Evolutionary conservation across 2,888 invertebrate genomes (phyloP).

Genomic region (Leucophenga maculata): DNA sequence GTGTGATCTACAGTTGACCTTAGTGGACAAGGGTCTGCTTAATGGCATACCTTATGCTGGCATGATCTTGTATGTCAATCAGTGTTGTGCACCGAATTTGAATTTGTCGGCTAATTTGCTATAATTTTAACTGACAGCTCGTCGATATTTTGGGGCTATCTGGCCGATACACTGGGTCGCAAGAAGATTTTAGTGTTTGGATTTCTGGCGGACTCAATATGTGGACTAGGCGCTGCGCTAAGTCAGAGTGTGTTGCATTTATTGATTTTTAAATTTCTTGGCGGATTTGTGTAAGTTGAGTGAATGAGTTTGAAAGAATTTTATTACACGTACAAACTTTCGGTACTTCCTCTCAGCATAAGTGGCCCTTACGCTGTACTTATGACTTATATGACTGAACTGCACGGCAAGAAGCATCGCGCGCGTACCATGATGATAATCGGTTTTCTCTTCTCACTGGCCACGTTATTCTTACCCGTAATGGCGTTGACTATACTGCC

Average conservation of each 20-base stretch:
- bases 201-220: constrained; percentile 76
- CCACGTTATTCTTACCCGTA: constrained; percentile 78
- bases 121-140: no score
- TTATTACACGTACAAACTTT: neutral
- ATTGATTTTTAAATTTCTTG: constrained; percentile 79
- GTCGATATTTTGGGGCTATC: constrained; percentile 82
- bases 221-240: constrained; percentile 77
- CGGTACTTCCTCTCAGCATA: constrained; percentile 69
- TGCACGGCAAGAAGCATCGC: constrained; percentile 79
- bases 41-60: constrained; percentile 83
- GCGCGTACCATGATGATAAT: constrained; percentile 78
- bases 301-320: constrained; percentile 2
- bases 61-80: constrained; percentile 72
- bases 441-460: constrained; percentile 79
- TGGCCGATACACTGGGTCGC: constrained; percentile 82
- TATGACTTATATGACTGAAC: constrained; percentile 81
- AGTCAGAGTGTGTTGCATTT: constrained; percentile 79
- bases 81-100: no score
- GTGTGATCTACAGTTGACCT: constrained; percentile 79
- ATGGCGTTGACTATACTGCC: constrained; percentile 84
- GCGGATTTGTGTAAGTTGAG: constrained; percentile 81
- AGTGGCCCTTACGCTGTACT: constrained; percentile 83
- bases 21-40: constrained; percentile 81
- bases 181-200: constrained; percentile 79
- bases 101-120: no score